Evolutionary conservation across 2,797 vertebrate species (phyloP), one percentile per base, ranked within the genome.

Genomic region (Chromobotia macracanthus): DNA sequence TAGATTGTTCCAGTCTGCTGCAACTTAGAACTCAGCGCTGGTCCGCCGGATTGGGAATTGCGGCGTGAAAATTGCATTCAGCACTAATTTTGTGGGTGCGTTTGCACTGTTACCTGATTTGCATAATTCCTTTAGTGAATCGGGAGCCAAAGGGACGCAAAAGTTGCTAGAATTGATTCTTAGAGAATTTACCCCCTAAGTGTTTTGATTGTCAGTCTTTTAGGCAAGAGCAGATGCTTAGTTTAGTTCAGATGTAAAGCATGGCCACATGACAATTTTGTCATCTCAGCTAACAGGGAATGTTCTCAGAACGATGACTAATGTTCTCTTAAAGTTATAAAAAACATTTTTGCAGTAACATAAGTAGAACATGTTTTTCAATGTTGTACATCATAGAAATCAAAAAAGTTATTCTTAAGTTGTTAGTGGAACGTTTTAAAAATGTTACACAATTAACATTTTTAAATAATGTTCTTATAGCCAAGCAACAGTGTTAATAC

Each of bases 121-220:
- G 15, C 25, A 61, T 61, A 61, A 61, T 61, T 61, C 58, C 58
- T 61, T 61, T 61, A 61, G 58, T 61, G 56, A 60, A 60, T 60
- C 56, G 56, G 56, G 56, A 60, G 58, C 25, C 28, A 25, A 28
- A 31, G 58, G 58, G 11, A 31, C 58, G 6, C 13, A 1, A 61
- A 61, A 31, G 58, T 28, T 61, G 58, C 5, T 15, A 3, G 58
- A 28, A 28, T 61, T 16, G 0, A 61, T 61, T 16, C 25, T 16
- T 16, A 16, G 5, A 28, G 25, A 61, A 60, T 60, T 60, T 60
- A 2, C 25, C 13, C 23, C 5, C 23, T 31, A 23, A 38, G 51
- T 38, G 28, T 55, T 66, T 58, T 44, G n/a, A 72, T 69, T 50
- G 74, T 63, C 48, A 61, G 15, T 65, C 5, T 61, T 21, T 64